These are phyloP conservation scores for Agrilus mali DNA, from an alignment of 2,888 invertebrate species.

Conservation along the genomic window DNA sequence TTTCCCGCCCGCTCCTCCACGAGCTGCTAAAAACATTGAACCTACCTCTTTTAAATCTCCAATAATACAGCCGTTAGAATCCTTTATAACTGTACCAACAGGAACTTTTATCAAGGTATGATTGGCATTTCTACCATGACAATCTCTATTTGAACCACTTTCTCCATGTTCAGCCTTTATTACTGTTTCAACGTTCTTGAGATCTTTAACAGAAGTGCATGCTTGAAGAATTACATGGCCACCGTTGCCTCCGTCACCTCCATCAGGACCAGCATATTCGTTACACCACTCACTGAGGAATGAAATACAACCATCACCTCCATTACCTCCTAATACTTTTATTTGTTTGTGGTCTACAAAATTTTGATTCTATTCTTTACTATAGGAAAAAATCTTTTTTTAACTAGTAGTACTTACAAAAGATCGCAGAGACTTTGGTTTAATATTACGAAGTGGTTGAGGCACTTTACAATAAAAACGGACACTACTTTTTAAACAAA, in stretches of 20 bases:
- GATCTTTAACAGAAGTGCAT: slow-evolving; percentile 50
- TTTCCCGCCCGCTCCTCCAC: slow-evolving; percentile 92
- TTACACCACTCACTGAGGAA: slow-evolving; percentile 73
- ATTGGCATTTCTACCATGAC: slow-evolving; percentile 68
- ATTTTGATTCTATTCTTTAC: slow-evolving; percentile 21
- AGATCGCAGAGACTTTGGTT: too few relatives aligned
- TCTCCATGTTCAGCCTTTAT: slow-evolving; percentile 57
- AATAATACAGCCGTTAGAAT: slow-evolving; percentile 42
- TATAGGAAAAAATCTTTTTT: background rate
- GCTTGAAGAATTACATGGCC: slow-evolving; percentile 87
- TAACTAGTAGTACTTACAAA: background rate
- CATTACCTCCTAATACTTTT: slow-evolving; percentile 66
- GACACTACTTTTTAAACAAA: too few relatives aligned
- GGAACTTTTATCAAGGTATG: slow-evolving; percentile 68
- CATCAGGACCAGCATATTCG: slow-evolving; percentile 87
- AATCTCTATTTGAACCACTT: slow-evolving; percentile 60
- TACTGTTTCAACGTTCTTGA: slow-evolving; percentile 50
- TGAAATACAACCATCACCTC: slow-evolving; percentile 87
- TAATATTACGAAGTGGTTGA: too few relatives aligned
- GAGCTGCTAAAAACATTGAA: slow-evolving; percentile 79
- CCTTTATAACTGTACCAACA: slow-evolving; percentile 62
- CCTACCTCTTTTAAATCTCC: slow-evolving; percentile 55
- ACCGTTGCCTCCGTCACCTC: slow-evolving; percentile 93
- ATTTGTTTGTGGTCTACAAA: slow-evolving; percentile 64
- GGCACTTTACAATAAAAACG: too few relatives aligned